phyloP scores from a whole-genome alignment of 2,113 vertebrate genomes.

The Phrynosoma blainvillii region DNA sequence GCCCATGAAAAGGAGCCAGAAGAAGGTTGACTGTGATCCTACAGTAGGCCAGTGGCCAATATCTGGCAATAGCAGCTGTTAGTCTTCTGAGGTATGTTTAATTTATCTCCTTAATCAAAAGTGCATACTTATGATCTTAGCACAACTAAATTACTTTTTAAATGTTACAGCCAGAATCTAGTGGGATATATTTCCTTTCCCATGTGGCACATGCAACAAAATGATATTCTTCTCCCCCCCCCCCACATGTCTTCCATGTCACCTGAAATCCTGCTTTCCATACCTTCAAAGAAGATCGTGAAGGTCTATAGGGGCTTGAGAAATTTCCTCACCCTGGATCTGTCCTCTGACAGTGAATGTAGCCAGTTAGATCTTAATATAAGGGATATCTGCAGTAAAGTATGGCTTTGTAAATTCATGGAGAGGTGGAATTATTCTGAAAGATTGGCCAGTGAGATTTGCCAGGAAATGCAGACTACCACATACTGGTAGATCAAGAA shows the following conservation, averaged over 20 bases:
- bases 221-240: too few species aligned
- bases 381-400: too few species aligned
- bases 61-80: not conserved
- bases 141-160: not conserved
- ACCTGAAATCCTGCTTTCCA: too few species aligned
- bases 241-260: too few species aligned
- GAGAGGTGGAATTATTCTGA: not conserved
- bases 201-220: too few species aligned
- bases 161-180: not conserved
- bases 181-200: too few species aligned
- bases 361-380: too few species aligned
- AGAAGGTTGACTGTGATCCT: not conserved
- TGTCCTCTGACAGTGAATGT: too few species aligned
- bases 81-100: not conserved
- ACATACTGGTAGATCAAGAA: not conserved
- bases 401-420: not conserved
- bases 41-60: not conserved
- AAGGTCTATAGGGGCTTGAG: too few species aligned
- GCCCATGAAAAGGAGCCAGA: not conserved
- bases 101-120: not conserved
- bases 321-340: too few species aligned
- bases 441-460: not conserved
- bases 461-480: not conserved
- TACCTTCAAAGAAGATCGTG: too few species aligned
- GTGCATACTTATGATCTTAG: not conserved